phyloP scores from a whole-genome alignment of 2,797 vertebrate species.

The Podarcis lilfordi region DNA sequence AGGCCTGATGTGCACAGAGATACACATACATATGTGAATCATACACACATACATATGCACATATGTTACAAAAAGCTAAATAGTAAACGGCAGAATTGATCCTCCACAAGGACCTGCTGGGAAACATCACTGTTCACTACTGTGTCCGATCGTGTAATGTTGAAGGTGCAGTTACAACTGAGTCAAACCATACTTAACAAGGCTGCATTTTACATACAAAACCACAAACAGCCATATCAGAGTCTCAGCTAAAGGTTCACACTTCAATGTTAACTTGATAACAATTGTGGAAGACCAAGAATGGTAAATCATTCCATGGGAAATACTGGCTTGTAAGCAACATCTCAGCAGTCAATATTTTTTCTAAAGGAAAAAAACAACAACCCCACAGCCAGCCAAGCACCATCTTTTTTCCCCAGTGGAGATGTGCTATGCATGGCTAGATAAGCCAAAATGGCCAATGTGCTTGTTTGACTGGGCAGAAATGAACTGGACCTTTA shows the following conservation, averaged over 20 bases:
- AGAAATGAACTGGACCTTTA: conserved; percentile 56
- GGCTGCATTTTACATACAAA: background rate
- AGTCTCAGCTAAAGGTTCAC: background rate
- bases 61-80: conserved; percentile 36
- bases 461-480: conserved; percentile 40
- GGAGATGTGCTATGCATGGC: background rate
- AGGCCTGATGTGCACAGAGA: background rate
- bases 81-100: conserved; percentile 48
- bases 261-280: conserved; percentile 7
- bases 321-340: background rate
- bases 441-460: conserved; percentile 3
- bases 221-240: background rate
- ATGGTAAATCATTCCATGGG: conserved; percentile 33
- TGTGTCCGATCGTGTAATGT: conserved; percentile 50
- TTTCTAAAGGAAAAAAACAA: background rate
- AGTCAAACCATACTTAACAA: conserved; percentile 35
- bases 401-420: conserved; percentile 22
- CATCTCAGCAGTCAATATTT: conserved; percentile 1
- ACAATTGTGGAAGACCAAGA: background rate
- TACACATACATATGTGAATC: background rate
- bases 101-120: conserved; percentile 50
- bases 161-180: conserved; percentile 60
- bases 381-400: background rate
- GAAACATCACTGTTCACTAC: conserved; percentile 29
- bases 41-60: background rate